phyloP scores from a whole-genome alignment of 2,113 vertebrate species.

The Tupaia tana region DNA sequence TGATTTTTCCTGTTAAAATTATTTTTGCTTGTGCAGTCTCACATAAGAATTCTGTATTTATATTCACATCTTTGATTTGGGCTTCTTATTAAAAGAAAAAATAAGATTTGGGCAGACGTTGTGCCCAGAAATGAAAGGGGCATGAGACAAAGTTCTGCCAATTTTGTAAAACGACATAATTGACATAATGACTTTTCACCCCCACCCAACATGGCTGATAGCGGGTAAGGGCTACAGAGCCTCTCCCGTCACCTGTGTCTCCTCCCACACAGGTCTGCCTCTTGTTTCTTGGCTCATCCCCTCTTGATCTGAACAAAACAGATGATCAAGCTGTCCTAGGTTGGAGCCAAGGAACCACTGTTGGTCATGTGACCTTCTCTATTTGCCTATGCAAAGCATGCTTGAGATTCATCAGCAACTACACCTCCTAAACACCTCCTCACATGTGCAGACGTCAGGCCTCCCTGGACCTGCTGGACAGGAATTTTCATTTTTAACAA shows the following conservation, averaged over 20 bases:
- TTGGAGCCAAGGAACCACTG: neutral
- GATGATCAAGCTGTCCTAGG: neutral
- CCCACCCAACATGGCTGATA: rapidly evolving
- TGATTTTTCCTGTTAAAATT: neutral
- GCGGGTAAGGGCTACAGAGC: neutral
- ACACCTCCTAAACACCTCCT: neutral
- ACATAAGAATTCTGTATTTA: neutral
- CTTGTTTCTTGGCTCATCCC: neutral
- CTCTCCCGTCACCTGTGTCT: neutral
- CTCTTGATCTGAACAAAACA: neutral
- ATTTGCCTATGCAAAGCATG: too few species aligned
- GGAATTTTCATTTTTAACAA: neutral
- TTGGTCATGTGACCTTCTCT: neutral
- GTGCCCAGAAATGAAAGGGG: neutral
- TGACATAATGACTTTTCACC: neutral
- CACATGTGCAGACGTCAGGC: neutral
- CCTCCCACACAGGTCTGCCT: neutral
- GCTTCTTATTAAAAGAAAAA: neutral
- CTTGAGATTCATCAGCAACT: rapidly evolving
- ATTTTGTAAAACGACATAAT: neutral
- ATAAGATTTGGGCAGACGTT: neutral
- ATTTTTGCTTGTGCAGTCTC: neutral
- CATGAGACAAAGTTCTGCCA: neutral
- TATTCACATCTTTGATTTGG: neutral
- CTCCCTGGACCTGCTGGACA: neutral